These are phyloP conservation scores for Monodelphis domestica DNA, from an alignment of 2,797 vertebrate species.

Conservation along the genomic window DNA sequence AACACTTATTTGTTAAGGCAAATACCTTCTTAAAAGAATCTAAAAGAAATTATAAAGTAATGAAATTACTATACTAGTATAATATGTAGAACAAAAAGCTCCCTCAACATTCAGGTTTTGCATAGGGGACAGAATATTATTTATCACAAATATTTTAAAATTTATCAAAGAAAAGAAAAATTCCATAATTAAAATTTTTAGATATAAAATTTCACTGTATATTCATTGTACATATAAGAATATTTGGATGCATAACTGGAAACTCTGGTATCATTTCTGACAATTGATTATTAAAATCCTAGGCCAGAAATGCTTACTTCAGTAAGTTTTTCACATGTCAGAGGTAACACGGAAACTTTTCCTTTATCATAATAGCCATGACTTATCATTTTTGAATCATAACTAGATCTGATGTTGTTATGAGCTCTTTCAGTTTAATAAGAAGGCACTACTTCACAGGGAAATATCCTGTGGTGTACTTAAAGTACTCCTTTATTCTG, in stretches of 20 bases:
- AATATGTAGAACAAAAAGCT: slow-evolving; percentile 33
- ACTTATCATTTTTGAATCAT: slow-evolving; percentile 21
- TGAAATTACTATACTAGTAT: slow-evolving; percentile 25
- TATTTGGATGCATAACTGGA: slow-evolving; percentile 15
- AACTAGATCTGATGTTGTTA: slow-evolving; percentile 33
- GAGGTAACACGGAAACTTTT: slow-evolving; percentile 4
- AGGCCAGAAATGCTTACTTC: slow-evolving; percentile 23
- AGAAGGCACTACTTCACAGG: background rate
- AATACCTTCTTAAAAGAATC: slow-evolving; percentile 37
- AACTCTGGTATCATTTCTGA: slow-evolving; percentile 12
- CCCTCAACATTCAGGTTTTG: slow-evolving; percentile 1
- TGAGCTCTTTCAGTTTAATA: slow-evolving; percentile 18
- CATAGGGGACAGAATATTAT: background rate
- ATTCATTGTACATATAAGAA: background rate
- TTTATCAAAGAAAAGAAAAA: slow-evolving; percentile 43
- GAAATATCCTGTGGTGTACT: slow-evolving; percentile 11
- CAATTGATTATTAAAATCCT: background rate
- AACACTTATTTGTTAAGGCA: background rate
- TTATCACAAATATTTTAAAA: background rate
- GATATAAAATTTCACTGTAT: slow-evolving; percentile 44
- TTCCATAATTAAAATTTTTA: slow-evolving; percentile 42
- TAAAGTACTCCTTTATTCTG: slow-evolving; percentile 33
- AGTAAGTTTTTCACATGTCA: slow-evolving; percentile 18
- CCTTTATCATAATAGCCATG: slow-evolving; percentile 12
- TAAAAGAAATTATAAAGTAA: slow-evolving; percentile 28